Evolutionary conservation across 2,888 invertebrate species (phyloP).

Genomic region (Carabus problematicus): DNA sequence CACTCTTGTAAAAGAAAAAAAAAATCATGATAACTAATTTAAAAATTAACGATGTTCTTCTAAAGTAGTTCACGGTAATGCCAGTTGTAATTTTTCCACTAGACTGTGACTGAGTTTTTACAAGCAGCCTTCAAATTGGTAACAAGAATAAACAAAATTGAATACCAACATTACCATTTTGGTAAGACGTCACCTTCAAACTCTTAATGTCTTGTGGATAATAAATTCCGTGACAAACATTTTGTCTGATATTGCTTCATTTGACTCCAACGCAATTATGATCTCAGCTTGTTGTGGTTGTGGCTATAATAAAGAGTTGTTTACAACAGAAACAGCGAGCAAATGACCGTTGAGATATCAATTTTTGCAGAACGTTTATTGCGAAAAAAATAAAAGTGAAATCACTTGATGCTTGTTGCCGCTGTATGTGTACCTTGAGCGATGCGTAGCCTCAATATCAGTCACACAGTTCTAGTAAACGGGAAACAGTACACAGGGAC

Average conservation of each 20-base stretch:
- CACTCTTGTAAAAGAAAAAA: no score
- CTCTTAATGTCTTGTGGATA: not conserved
- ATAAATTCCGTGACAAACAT: not conserved
- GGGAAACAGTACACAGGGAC: not conserved
- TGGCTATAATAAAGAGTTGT: constrained; percentile 27
- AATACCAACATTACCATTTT: not conserved
- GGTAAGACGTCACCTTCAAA: not conserved
- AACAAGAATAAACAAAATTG: no score
- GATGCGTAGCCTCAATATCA: constrained; percentile 14
- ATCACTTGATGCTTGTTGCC: not conserved
- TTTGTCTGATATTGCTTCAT: not conserved
- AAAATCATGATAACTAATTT: no score
- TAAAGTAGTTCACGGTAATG: not conserved
- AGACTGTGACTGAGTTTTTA: not conserved
- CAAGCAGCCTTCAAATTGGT: no score
- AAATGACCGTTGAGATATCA: constrained; percentile 10
- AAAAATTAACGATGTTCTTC: no score
- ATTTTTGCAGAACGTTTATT: constrained; percentile 10
- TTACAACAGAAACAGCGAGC: constrained; percentile 13
- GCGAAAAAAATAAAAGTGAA: constrained; percentile 21
- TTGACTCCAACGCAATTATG: not conserved
- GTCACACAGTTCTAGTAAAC: constrained; percentile 10
- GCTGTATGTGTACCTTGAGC: constrained; percentile 8
- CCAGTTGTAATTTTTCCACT: not conserved
- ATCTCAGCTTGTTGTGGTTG: not conserved